Conservation (phyloP, 2,113 vertebrate genomes). For the Empidonax alnorum region DNA sequence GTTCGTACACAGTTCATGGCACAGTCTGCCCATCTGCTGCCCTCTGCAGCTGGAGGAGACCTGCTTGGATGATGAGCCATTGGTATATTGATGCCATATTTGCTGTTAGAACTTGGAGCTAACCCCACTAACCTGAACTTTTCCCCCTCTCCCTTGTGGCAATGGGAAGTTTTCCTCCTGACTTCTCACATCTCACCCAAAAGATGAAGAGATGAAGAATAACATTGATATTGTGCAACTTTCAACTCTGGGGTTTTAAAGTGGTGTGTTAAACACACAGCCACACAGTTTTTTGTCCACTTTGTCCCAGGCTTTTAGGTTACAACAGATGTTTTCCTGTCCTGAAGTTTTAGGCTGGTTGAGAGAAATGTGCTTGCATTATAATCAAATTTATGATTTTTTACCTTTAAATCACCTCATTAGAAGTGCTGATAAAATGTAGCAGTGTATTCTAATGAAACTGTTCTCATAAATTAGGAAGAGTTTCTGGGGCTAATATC, state of each 20-base stretch:
- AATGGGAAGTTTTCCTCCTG: not conserved
- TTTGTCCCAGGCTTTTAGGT: not conserved
- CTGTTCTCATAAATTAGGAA: not conserved
- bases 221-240: not conserved
- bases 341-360: not conserved
- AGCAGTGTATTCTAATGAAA: not conserved
- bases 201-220: not conserved
- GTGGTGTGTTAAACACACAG: not conserved
- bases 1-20: not conserved
- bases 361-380: not conserved
- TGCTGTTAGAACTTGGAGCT: not conserved
- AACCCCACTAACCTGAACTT: not conserved
- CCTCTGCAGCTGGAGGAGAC: not conserved
- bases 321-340: not conserved
- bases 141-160: not conserved
- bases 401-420: not conserved
- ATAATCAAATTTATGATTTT: not conserved
- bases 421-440: not conserved
- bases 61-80: not conserved
- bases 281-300: not conserved
- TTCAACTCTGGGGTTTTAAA: not conserved
- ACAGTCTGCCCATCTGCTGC: fast-evolving
- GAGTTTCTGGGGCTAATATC: not conserved
- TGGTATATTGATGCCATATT: fast-evolving
- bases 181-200: not conserved